phyloP scores from a whole-genome alignment of 2,888 invertebrate species.

The Gandaritis pyraliata region DNA sequence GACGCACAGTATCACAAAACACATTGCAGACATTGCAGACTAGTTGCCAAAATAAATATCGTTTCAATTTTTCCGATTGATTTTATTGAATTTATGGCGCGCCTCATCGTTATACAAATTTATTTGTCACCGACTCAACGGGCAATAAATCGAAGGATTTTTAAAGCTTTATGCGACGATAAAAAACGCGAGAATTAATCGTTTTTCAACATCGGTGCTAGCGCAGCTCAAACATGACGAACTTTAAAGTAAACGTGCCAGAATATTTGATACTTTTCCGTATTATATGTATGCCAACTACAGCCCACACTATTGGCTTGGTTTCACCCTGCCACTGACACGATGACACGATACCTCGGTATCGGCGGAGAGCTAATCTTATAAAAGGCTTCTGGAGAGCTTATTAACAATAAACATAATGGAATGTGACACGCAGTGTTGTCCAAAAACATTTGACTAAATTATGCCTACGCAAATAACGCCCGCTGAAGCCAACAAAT shows the following conservation, averaged over 20 bases:
- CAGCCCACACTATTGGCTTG: too few species aligned
- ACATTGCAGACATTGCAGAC: constrained; percentile 7
- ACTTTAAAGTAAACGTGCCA: constrained; percentile 15
- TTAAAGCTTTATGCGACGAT: constrained; percentile 37
- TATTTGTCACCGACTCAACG: constrained; percentile 50
- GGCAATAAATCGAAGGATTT: constrained; percentile 41
- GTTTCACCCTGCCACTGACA: too few species aligned
- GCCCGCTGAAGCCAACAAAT: too few species aligned
- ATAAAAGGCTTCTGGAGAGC: too few species aligned
- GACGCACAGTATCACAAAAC: neutral
- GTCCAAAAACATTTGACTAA: too few species aligned
- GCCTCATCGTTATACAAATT: constrained; percentile 50
- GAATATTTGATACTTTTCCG: constrained; percentile 9
- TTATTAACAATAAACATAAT: too few species aligned
- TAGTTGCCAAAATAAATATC: constrained; percentile 30
- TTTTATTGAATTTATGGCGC: constrained; percentile 54
- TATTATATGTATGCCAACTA: neutral
- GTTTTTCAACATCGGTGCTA: constrained; percentile 23
- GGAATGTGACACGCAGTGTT: too few species aligned
- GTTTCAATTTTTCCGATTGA: constrained; percentile 44
- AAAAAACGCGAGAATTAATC: constrained; percentile 31
- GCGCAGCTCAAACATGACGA: constrained; percentile 17
- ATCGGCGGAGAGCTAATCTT: too few species aligned
- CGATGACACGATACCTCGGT: too few species aligned
- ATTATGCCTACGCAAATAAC: too few species aligned